These are phyloP conservation scores for Manacus vitellinus DNA, from an alignment of 2,113 vertebrate species.

Conservation along the genomic window DNA sequence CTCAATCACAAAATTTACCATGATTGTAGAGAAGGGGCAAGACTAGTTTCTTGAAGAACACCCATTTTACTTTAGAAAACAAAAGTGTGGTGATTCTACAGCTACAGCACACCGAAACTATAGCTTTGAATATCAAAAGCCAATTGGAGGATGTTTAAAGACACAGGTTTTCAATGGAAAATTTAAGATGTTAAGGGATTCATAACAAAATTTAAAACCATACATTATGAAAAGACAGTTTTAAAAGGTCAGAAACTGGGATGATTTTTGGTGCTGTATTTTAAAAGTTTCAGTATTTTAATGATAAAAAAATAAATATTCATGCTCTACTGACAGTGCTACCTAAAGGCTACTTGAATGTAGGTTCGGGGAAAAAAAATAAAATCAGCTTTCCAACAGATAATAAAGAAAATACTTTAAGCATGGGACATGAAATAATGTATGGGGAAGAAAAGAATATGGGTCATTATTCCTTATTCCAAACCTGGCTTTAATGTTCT, in stretches of 20 bases:
- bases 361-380: neutral
- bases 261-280: slow-evolving; percentile 32
- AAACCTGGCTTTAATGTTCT: slow-evolving; percentile 28
- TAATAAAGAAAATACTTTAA: neutral
- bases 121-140: neutral
- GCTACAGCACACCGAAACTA: neutral
- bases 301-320: slow-evolving; percentile 58
- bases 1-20: neutral
- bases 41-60: neutral
- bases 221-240: neutral
- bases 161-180: neutral
- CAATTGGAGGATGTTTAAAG: neutral
- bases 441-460: neutral
- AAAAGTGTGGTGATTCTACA: neutral
- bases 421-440: neutral
- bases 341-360: slow-evolving; percentile 12
- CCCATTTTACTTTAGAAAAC: neutral
- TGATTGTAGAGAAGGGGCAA: neutral
- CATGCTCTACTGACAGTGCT: neutral
- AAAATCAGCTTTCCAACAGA: slow-evolving; percentile 25
- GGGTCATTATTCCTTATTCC: neutral
- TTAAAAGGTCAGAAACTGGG: neutral
- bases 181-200: neutral
- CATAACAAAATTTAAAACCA: neutral
- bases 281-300: slow-evolving; percentile 18